phyloP scores from a whole-genome alignment of 2,113 vertebrate species.

The Pelvicachromis taeniatus region DNA sequence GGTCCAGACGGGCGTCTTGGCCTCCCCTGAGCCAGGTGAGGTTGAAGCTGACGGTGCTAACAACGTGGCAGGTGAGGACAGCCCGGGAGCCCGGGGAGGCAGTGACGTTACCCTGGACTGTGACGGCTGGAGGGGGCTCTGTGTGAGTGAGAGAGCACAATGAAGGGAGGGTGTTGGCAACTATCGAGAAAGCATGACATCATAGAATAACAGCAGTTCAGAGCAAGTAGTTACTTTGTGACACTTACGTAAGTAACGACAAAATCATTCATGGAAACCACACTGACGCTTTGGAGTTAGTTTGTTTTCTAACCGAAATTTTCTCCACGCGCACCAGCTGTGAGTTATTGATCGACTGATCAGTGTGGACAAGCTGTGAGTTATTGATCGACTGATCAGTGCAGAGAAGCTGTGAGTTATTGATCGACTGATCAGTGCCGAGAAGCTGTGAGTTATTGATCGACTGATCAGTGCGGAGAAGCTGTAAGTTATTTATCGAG shows the following conservation, averaged over 20 bases:
- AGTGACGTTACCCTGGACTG: conserved; percentile 76
- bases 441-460: too few species aligned
- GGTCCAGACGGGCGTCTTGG: conserved; percentile 70
- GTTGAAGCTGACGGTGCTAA: conserved; percentile 84
- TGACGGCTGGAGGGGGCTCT: conserved; percentile 89
- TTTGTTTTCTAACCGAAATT: too few species aligned
- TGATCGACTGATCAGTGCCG: too few species aligned
- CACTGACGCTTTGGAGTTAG: background rate
- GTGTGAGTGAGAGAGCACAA: background rate
- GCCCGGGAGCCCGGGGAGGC: conserved; percentile 75
- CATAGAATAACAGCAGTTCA: background rate
- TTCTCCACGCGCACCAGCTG: background rate
- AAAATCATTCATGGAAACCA: background rate
- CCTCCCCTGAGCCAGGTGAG: conserved; percentile 84
- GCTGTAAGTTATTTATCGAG: too few species aligned
- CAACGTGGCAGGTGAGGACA: conserved; percentile 80
- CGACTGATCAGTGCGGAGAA: too few species aligned
- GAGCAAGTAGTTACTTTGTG: background rate
- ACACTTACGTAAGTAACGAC: background rate
- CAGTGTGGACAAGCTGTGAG: too few species aligned
- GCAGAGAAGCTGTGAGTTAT: too few species aligned
- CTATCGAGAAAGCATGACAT: background rate
- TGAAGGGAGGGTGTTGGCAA: background rate
- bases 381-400: too few species aligned
- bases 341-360: too few species aligned